A percentile compares a stretch with the other conserved stretches of the same genome.
phyloP scores from a whole-genome alignment of 2,113 vertebrate genomes.

The Pseudorasbora parva region DNA sequence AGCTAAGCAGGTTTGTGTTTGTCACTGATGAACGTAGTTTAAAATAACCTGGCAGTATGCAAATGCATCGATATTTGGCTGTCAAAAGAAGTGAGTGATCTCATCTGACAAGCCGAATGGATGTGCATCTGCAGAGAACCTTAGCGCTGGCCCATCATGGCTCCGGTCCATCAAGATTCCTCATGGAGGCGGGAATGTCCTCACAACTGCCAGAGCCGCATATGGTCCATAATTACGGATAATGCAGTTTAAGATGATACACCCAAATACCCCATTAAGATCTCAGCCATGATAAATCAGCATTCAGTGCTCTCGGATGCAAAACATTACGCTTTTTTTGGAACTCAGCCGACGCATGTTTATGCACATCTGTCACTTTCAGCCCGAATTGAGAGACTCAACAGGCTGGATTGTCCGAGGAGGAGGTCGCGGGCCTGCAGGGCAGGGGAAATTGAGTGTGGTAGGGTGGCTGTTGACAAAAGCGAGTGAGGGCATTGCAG shows the following conservation, averaged over 20 bases:
- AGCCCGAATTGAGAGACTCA: conserved; percentile 3
- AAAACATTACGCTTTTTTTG: conserved; percentile 14
- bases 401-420: not conserved
- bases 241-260: conserved; percentile 63
- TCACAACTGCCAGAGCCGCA: conserved; percentile 44
- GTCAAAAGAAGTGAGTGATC: conserved; percentile 35
- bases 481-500: conserved; percentile 49
- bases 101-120: conserved; percentile 14
- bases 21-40: not conserved
- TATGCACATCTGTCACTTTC: conserved; percentile 14
- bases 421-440: conserved; percentile 39
- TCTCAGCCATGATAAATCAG: conserved; percentile 19
- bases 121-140: conserved; percentile 30
- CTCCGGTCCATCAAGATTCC: conserved; percentile 41
- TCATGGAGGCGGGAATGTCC: conserved; percentile 26
- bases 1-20: conserved; percentile 28
- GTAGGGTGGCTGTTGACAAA: conserved; percentile 52
- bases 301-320: conserved; percentile 5
- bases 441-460: conserved; percentile 52
- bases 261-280: conserved; percentile 72
- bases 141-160: conserved; percentile 37
- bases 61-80: conserved; percentile 24
- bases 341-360: not conserved
- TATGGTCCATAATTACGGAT: conserved; percentile 65
- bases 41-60: conserved; percentile 9